Conservation (phyloP, 92 coral and sea anemone species). For the Parazoanthus swiftii region DNA sequence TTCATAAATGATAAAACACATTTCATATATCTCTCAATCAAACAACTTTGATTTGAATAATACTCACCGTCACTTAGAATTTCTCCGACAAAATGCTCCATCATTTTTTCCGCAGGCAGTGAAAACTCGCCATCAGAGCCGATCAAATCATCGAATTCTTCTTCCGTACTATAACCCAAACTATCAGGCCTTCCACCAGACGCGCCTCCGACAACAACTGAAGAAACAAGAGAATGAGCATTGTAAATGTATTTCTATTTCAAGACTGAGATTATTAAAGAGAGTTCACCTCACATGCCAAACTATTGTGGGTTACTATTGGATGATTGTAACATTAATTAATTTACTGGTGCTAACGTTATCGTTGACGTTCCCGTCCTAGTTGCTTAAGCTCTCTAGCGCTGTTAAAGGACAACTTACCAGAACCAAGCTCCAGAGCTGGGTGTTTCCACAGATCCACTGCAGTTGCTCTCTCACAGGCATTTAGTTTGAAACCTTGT, state of each 20-base stretch:
- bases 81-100: background rate
- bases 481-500: conserved; percentile 57
- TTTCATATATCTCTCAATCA: background rate
- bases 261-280: background rate
- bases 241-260: background rate
- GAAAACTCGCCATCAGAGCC: background rate
- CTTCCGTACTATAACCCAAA: background rate
- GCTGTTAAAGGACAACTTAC: conserved; percentile 26
- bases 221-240: background rate
- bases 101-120: background rate
- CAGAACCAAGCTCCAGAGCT: conserved; percentile 51
- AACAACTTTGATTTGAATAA: background rate
- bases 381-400: too few species aligned
- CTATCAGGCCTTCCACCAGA: too few species aligned
- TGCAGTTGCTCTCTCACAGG: conserved; percentile 61
- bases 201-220: background rate
- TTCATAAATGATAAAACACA: background rate
- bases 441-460: conserved; percentile 54
- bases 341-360: too few species aligned
- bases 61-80: background rate
- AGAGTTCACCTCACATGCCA: too few species aligned
- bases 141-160: background rate
- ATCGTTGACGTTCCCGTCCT: too few species aligned
- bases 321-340: background rate
- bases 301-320: background rate